Evolutionary conservation across 2,797 vertebrate genomes (phyloP), one percentile per base, ranked within the genome.

Genomic region (Poeciliopsis infans): DNA sequence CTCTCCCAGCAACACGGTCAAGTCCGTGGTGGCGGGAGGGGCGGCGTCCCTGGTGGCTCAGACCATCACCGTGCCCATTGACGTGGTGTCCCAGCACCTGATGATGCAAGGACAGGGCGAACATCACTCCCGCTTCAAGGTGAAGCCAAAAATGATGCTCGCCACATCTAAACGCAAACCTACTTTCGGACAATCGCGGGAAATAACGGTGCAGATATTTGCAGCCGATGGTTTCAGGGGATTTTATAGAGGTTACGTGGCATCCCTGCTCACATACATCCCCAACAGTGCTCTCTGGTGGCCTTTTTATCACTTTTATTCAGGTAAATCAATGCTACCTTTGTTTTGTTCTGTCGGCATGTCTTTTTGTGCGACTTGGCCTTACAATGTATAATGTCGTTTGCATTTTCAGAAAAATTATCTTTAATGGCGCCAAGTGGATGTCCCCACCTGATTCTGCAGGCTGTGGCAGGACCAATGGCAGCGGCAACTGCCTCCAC

Each of bases 281-380:
- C 98, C 98, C 5, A 99, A 99, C 95, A 99, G 98, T 7, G 98
- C 98, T 0, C 97, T 97, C 20, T 99, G 98, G 98, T 99, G 98
- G 98, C 98, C 98, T 77, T 99, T 99, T 94, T 99, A 99, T 86
- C 98, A 99, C 88, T 98, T 98, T 89, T 99, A 99, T 55, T 95
- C 97, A 87, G 98, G 98, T 99, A 95, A 64, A 92, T 51, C 8
- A 20, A 75, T 45, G 7, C 33, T 33, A 57, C 20, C 0, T 20
- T 47, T 45, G 7, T 13, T 51, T 49, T 36, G 31, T 47, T 39
- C 25, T 39, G 8, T 41, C 41, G 28, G 13, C 33, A 4, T 61
- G 13, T 2, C 12, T 61, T 61, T 31, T 61, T 33, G 28, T 15
- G 31, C 0, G 33, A 23, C 20, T 39, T 66, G 3, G 36, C 20